These are phyloP conservation scores for Axinella damicornis DNA, from an alignment of 37 sponge, comb jelly and placozoan species.

Conservation along the genomic window DNA sequence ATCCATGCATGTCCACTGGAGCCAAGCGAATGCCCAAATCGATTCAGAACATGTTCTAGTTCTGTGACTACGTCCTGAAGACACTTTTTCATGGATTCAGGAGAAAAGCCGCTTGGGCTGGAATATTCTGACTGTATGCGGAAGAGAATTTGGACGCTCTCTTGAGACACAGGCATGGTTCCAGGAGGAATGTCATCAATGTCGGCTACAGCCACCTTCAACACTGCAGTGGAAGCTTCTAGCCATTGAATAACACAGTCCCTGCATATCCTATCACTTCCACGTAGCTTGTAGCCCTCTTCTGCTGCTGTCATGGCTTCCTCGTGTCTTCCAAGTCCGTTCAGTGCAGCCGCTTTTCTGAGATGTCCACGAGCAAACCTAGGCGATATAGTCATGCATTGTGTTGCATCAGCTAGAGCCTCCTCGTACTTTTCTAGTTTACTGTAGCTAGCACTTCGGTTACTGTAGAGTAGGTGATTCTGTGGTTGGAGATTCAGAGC, in stretches of 20 bases:
- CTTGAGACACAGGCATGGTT: too few relatives aligned
- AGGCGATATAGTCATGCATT: constrained; percentile 3
- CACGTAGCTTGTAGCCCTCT: constrained; percentile 23
- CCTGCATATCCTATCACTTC: constrained; percentile 4
- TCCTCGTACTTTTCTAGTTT: constrained; percentile 21
- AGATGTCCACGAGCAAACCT: background rate
- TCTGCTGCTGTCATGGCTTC: constrained; percentile 33
- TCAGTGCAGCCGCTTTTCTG: constrained; percentile 6
- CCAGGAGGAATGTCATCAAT: background rate
- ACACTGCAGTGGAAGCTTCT: background rate
- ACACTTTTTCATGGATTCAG: too few relatives aligned
- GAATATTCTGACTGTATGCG: too few relatives aligned
- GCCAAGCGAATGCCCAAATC: constrained; percentile 14
- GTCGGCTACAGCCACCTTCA: background rate
- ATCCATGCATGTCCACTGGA: constrained; percentile 4
- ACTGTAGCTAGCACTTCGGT: constrained; percentile 35
- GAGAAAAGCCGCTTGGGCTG: background rate
- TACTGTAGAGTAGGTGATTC: constrained; percentile 15
- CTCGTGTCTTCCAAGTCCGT: background rate
- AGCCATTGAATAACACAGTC: constrained; percentile 33
- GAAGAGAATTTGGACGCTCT: too few relatives aligned
- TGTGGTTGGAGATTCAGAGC: background rate
- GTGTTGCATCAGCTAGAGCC: constrained; percentile 19
- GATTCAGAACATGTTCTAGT: background rate
- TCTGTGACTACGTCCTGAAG: background rate